Evolutionary conservation across 2,113 vertebrate species (phyloP).

Genomic region (Semicossyphus pulcher): DNA sequence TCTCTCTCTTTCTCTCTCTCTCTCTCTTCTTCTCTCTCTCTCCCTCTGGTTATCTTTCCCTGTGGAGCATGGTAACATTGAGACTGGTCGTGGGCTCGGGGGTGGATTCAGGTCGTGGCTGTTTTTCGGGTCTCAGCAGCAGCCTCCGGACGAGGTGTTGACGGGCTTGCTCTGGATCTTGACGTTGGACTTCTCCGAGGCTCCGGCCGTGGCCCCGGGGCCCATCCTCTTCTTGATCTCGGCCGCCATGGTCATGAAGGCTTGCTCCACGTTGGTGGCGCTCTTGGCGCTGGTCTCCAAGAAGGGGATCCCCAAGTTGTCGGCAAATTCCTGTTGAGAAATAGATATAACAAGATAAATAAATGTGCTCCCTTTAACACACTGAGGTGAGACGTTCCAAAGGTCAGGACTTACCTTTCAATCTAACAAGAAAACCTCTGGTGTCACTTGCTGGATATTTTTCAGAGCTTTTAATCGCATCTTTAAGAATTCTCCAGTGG

Average conservation of each 20-base stretch:
- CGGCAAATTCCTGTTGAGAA: slow-evolving; percentile 91
- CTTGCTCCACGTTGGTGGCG: slow-evolving; percentile 98
- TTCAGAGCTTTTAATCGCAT: too few species aligned
- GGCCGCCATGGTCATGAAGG: slow-evolving; percentile 99
- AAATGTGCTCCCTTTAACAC: too few species aligned
- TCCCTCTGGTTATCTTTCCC: slow-evolving; percentile 64
- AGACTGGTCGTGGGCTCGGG: slow-evolving; percentile 37
- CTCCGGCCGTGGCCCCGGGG: slow-evolving; percentile 91
- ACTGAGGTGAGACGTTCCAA: too few species aligned
- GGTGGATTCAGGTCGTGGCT: slow-evolving; percentile 11
- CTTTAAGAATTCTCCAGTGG: too few species aligned
- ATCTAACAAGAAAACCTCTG: too few species aligned
- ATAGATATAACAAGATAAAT: too few species aligned
- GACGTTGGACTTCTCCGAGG: slow-evolving; percentile 94
- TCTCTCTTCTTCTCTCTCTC: slow-evolving; percentile 74
- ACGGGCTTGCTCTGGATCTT: slow-evolving; percentile 99
- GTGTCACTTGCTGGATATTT: too few species aligned
- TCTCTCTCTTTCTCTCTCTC: slow-evolving; percentile 58
- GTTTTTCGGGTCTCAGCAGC: slow-evolving; percentile 82
- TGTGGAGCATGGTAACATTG: slow-evolving; percentile 60
- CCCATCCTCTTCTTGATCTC: slow-evolving; percentile 99
- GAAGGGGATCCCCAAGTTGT: slow-evolving; percentile 96
- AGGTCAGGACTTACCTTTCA: too few species aligned
- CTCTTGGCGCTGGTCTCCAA: slow-evolving; percentile 99
- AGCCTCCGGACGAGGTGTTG: slow-evolving; percentile 95